Percentiles rank a stretch among this genome's conserved stretches.
Conservation (phyloP, 2,888 invertebrate species). For the Drosophila mayaguana region DNA sequence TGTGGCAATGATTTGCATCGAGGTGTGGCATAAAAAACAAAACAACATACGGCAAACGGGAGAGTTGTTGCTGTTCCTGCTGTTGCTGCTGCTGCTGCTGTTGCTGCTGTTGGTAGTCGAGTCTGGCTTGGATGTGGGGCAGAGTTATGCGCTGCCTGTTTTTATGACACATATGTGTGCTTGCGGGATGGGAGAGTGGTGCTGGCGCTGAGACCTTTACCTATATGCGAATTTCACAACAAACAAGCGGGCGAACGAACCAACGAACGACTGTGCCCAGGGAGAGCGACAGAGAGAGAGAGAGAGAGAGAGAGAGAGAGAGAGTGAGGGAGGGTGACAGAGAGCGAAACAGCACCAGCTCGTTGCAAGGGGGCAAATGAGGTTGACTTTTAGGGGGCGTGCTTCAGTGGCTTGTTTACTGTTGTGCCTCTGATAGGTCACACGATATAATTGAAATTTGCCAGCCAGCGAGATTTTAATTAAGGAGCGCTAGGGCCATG, state of each 20-base stretch:
- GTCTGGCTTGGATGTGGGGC: conserved; percentile 35
- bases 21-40: conserved; percentile 80
- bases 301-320: neutral
- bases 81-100: neutral
- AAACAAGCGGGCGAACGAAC: conserved; percentile 18
- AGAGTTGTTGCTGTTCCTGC: neutral
- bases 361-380: neutral
- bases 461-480: conserved; percentile 63
- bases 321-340: neutral
- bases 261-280: neutral
- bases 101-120: neutral
- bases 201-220: conserved; percentile 28
- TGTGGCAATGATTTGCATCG: conserved; percentile 80
- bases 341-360: too few relatives aligned
- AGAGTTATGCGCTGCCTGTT: conserved; percentile 74
- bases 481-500: conserved; percentile 37
- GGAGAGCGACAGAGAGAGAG: neutral
- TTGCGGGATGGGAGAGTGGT: neutral
- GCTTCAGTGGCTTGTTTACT: conserved; percentile 59
- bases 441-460: conserved; percentile 72
- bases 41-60: conserved; percentile 45
- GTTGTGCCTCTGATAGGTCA: conserved; percentile 73
- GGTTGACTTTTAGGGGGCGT: conserved; percentile 1
- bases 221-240: conserved; percentile 53
- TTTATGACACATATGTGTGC: conserved; percentile 73